Conservation (phyloP, 2,797 vertebrate species). For the Eulemur rubriventer region DNA sequence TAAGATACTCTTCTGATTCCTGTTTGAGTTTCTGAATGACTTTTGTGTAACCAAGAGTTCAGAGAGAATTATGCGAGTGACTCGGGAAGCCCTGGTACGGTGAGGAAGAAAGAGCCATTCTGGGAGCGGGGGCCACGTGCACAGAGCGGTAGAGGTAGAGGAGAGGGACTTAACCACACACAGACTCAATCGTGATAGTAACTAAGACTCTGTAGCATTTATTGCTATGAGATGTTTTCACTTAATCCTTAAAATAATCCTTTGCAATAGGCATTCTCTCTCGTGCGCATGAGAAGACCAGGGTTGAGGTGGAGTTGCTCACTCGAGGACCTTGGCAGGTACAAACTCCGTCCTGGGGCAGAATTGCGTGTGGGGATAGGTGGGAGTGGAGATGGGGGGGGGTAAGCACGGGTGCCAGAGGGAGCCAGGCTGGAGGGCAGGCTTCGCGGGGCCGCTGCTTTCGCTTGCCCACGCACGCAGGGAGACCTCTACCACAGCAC, state of each 20-base stretch:
- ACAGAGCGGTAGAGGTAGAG: not conserved
- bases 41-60: not conserved
- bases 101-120: not conserved
- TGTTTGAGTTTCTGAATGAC: not conserved
- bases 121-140: not conserved
- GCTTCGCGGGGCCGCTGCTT: not conserved
- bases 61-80: not conserved
- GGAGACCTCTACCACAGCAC: accelerated
- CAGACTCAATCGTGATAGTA: accelerated
- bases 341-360: not conserved
- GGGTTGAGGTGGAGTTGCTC: not conserved
- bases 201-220: not conserved
- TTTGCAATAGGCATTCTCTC: not conserved
- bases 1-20: not conserved
- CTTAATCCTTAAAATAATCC: not conserved
- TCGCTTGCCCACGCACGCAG: accelerated
- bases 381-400: not conserved
- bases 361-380: not conserved
- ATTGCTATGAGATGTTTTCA: not conserved
- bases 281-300: not conserved
- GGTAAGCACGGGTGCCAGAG: too few relatives aligned
- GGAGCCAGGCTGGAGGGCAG: too few relatives aligned
- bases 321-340: too few relatives aligned
- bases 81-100: not conserved
- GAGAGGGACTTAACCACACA: accelerated